Percentiles rank a stretch among this genome's conserved stretches.
Evolutionary conservation across 2,113 vertebrate species (phyloP).

Genomic region (Notarius lentiginosus): DNA sequence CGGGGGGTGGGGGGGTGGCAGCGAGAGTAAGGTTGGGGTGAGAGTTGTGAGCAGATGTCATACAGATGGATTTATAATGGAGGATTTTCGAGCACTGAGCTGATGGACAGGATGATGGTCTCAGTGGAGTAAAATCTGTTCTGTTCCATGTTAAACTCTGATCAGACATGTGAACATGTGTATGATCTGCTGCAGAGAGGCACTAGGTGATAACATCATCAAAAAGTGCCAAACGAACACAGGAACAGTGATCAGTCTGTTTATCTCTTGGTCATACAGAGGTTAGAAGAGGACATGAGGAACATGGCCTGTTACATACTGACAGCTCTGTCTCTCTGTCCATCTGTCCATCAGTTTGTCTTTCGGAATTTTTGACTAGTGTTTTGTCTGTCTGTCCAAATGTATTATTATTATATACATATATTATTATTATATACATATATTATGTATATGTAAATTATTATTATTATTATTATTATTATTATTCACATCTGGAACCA

Average conservation of each 20-base stretch:
- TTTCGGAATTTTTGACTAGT: not conserved
- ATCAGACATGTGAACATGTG: not conserved
- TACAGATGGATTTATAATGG: constrained; percentile 18
- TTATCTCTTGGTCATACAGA: not conserved
- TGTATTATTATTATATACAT: not conserved
- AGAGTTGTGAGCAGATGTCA: constrained; percentile 24
- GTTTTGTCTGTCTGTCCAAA: not conserved
- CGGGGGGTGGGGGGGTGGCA: not conserved
- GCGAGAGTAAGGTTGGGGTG: not conserved
- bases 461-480: not conserved
- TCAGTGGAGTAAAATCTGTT: not conserved
- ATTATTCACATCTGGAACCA: not conserved
- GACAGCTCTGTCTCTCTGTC: not conserved
- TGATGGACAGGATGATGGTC: constrained; percentile 12
- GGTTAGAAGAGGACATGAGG: not conserved
- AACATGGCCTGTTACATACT: not conserved
- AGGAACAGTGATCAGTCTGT: not conserved
- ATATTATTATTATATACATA: not conserved
- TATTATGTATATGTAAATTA: too few species aligned
- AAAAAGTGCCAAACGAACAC: not conserved
- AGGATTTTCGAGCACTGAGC: not conserved
- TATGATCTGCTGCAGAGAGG: not conserved
- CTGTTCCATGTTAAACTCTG: constrained; percentile 5
- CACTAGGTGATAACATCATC: not conserved
- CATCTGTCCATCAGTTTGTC: not conserved